Evolutionary conservation across 1,140 invertebrate genomes (phyloP).

Genomic region (Aphelinus certus): DNA sequence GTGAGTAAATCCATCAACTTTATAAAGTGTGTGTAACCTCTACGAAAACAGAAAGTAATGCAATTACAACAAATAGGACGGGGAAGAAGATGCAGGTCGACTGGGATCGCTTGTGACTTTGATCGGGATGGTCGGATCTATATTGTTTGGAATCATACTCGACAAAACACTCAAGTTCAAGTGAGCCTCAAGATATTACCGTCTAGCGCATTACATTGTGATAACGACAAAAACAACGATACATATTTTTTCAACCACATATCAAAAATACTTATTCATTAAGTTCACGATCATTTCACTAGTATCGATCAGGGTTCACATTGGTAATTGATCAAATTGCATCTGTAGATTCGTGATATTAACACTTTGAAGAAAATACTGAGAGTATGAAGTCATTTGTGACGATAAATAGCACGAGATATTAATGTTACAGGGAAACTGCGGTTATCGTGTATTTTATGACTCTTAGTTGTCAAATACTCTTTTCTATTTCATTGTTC

Average conservation of each 20-base stretch:
- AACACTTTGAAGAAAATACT: background rate
- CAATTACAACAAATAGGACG: slow-evolving; percentile 50
- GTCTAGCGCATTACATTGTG: too few relatives aligned
- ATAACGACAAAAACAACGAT: too few relatives aligned
- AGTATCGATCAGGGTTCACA: too few relatives aligned
- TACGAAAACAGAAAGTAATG: slow-evolving; percentile 20
- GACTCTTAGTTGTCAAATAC: slow-evolving; percentile 39
- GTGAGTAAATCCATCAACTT: slow-evolving; percentile 53
- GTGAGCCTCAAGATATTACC: slow-evolving; percentile 48
- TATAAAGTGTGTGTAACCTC: too few relatives aligned
- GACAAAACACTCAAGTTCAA: slow-evolving; percentile 73
- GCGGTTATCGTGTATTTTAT: slow-evolving; percentile 38
- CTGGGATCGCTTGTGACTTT: slow-evolving; percentile 78
- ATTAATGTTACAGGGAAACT: slow-evolving; percentile 34
- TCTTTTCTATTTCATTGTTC: slow-evolving; percentile 41
- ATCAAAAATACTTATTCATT: too few relatives aligned
- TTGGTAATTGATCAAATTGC: too few relatives aligned
- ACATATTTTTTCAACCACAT: too few relatives aligned
- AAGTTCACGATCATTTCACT: too few relatives aligned
- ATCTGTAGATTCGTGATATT: too few relatives aligned
- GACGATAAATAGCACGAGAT: too few relatives aligned
- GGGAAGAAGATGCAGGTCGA: slow-evolving; percentile 71
- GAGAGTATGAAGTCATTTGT: too few relatives aligned
- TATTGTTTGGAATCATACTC: slow-evolving; percentile 76
- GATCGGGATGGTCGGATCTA: slow-evolving; percentile 74